These are phyloP conservation scores for Virgularia gustaviana DNA, from an alignment of 92 coral and sea anemone genomes.

Conservation along the genomic window DNA sequence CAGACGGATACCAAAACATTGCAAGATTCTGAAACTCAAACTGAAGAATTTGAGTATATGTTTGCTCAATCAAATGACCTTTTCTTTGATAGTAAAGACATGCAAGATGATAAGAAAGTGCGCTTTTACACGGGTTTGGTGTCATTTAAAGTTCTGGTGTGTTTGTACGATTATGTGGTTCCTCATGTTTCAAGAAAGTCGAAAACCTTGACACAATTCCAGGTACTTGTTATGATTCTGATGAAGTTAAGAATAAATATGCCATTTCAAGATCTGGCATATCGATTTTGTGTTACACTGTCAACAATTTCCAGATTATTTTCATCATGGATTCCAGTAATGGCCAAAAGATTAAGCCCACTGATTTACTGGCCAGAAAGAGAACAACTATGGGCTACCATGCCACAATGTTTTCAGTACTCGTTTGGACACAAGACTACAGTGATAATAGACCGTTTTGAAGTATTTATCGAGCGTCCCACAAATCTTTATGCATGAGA, in stretches of 20 bases:
- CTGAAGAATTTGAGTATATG: constrained; percentile 44
- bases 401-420: too few relatives aligned
- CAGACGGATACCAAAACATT: too few relatives aligned
- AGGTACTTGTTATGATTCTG: not conserved
- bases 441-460: too few relatives aligned
- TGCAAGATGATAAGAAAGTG: constrained; percentile 37
- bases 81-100: constrained; percentile 23
- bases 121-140: constrained; percentile 21
- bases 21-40: constrained; percentile 48
- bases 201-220: not conserved
- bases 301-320: too few relatives aligned
- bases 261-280: constrained; percentile 22
- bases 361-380: too few relatives aligned
- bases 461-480: too few relatives aligned
- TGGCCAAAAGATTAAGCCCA: too few relatives aligned
- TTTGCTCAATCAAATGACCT: constrained; percentile 28
- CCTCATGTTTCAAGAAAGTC: constrained; percentile 17
- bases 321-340: too few relatives aligned
- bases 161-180: constrained; percentile 5
- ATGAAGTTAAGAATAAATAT: constrained; percentile 11
- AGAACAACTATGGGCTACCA: too few relatives aligned
- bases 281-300: too few relatives aligned
- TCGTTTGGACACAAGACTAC: too few relatives aligned
- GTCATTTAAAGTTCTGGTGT: constrained; percentile 15
- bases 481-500: too few relatives aligned